Evolutionary conservation across 2,888 invertebrate species (phyloP), one percentile per base, ranked within the genome.

Genomic region (Tholera decimalis): DNA sequence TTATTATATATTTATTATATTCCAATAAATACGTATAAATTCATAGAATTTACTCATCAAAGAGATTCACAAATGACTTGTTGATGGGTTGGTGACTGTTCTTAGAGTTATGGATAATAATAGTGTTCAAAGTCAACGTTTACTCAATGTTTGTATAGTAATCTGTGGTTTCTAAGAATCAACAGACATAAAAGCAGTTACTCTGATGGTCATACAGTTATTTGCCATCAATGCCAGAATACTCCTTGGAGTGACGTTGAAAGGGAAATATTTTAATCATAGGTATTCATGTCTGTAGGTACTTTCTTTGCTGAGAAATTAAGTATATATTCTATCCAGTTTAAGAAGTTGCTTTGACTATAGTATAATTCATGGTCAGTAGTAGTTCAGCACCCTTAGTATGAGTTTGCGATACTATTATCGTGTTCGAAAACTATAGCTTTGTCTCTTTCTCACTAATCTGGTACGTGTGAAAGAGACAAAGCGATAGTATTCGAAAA

Each of bases 11-110:
- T 50, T 63, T 51, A 51, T n/a, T 66, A 53, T 35, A 44, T 30
- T 58, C 22, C 15, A 43, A 15, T 30, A 58, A 30, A 35, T 30
- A 15, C 11, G 0, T 41, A 44, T 49, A 24, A 44, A 57, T 63
- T 72, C 58, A 47, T 39, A 37, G 66, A 64, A 73, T 65, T 59
- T 35, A 28, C n/a, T 73, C 78, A 66, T 73, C 58, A 49, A 65
- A 65, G 33, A n/a, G 13, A 18, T 77, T 35, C 35, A 18, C 28
- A 55, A 65, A 46, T 58, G 24, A 51, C 43, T 41, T 54, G 56
- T 60, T 73, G 56, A 73, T 43, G 44, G 18, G 20, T 46, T 0
- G 8, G 15, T 58, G 60, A 44, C 37, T 43, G 58, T 72, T 60
- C 64, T 26, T 20, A 20, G 35, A 77, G 20, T 58, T 77, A n/a